Conservation (phyloP, 2,113 vertebrate genomes). For the Ahaetulla prasina region DNA sequence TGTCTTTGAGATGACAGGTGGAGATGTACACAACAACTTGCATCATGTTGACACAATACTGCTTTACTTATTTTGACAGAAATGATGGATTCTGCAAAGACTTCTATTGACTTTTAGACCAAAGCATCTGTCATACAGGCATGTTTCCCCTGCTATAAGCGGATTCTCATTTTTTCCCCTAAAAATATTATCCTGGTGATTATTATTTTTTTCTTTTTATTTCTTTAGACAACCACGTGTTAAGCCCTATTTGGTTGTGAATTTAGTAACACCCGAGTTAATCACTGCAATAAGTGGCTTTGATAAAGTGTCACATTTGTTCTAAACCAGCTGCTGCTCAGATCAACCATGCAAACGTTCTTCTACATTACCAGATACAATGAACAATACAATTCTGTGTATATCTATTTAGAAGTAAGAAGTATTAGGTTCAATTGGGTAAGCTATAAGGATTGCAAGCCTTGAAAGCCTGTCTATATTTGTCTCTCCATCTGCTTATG, state of each 20-base stretch:
- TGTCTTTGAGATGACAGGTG: background rate
- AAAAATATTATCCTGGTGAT: background rate
- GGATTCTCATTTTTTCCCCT: background rate
- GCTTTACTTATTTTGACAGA: background rate
- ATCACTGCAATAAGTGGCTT: background rate
- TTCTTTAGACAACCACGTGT: background rate
- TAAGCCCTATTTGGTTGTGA: background rate
- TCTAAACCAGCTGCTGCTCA: background rate
- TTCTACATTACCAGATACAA: background rate
- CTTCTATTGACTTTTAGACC: background rate
- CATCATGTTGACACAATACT: background rate
- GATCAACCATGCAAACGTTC: background rate
- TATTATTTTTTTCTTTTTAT: background rate
- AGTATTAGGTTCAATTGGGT: background rate
- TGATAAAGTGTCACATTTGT: conserved; percentile 5
- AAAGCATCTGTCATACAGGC: background rate
- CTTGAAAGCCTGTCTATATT: background rate
- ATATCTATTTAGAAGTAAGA: background rate
- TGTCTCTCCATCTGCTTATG: background rate
- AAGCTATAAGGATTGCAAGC: background rate
- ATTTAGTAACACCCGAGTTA: background rate
- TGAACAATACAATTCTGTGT: background rate
- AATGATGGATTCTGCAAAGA: background rate
- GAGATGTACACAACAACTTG: background rate
- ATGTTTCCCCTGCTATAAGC: background rate